Evolutionary conservation across 2,113 vertebrate species (phyloP).

Genomic region (Aix galericulata): DNA sequence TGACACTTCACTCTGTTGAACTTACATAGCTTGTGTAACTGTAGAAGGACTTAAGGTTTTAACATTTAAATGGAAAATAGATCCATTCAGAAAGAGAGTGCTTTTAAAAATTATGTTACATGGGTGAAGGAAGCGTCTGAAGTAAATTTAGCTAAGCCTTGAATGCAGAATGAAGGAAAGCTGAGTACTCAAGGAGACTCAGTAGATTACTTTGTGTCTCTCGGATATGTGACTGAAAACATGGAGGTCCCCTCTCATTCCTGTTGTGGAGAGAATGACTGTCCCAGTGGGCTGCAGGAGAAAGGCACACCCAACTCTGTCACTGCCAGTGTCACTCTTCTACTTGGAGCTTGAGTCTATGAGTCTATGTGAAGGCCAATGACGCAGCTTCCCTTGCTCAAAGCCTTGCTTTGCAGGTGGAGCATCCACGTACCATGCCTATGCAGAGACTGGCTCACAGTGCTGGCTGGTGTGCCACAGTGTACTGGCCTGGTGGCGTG

Average conservation of each 20-base stretch:
- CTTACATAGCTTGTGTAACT: not conserved
- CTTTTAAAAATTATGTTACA: too few relatives aligned
- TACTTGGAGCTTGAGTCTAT: accelerated
- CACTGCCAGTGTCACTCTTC: accelerated
- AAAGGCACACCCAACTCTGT: not conserved
- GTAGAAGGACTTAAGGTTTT: not conserved
- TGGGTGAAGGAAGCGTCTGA: too few relatives aligned
- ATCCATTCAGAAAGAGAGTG: not conserved
- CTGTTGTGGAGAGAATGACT: too few relatives aligned
- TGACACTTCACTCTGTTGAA: not conserved
- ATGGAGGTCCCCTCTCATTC: not conserved
- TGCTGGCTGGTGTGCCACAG: accelerated
- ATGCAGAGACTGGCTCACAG: accelerated
- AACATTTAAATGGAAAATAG: not conserved
- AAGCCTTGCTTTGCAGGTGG: not conserved
- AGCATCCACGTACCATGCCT: accelerated
- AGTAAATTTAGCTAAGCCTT: not conserved
- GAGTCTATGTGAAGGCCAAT: accelerated
- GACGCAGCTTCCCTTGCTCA: not conserved
- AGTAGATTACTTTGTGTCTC: not conserved
- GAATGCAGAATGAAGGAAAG: not conserved
- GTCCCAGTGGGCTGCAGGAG: accelerated
- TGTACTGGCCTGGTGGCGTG: not conserved
- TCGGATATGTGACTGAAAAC: not conserved
- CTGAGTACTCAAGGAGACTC: not conserved